phyloP scores from a whole-genome alignment of 2,113 vertebrate genomes.

The Bos javanicus region DNA sequence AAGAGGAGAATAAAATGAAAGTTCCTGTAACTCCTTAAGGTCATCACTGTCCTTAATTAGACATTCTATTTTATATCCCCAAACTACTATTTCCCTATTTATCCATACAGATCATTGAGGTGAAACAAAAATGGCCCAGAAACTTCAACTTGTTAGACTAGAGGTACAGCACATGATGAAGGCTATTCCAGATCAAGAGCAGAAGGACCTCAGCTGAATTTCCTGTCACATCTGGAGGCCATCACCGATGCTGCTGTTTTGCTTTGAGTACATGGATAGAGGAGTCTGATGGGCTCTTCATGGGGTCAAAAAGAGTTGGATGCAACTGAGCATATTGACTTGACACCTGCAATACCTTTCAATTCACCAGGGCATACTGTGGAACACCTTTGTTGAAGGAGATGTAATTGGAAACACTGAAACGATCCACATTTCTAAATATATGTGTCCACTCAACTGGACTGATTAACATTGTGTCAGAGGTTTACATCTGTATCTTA shows the following conservation, averaged over 20 bases:
- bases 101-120: neutral
- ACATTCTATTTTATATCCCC: neutral
- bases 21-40: neutral
- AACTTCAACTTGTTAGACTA: neutral
- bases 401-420: neutral
- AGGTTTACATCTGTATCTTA: neutral
- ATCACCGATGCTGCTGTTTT: neutral
- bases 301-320: neutral
- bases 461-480: neutral
- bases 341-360: neutral
- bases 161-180: rapidly evolving
- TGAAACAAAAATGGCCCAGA: neutral
- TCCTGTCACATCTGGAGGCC: neutral
- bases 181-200: neutral
- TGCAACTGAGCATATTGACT: neutral
- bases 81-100: neutral
- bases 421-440: neutral
- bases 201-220: neutral
- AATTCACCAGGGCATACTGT: neutral
- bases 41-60: neutral
- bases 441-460: neutral
- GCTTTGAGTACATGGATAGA: neutral
- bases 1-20: neutral
- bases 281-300: neutral
- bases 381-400: neutral